These are phyloP conservation scores for Scaptomyza flava DNA, from an alignment of 2,888 invertebrate genomes.

Conservation along the genomic window DNA sequence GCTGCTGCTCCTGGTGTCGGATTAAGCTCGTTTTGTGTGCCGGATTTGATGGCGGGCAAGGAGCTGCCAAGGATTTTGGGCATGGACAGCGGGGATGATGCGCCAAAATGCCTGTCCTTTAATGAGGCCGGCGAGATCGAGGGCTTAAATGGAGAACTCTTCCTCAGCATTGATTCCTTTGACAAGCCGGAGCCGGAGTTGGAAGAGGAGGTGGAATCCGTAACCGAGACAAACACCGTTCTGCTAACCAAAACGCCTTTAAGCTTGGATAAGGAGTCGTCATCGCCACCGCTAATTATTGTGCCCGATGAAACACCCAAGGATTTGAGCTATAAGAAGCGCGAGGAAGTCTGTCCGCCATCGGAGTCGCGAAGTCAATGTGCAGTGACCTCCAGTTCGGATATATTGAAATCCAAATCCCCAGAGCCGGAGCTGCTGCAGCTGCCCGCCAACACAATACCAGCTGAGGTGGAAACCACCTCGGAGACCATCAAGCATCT, in stretches of 20 bases:
- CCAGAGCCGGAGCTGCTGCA: slow-evolving; percentile 85
- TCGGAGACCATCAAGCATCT: slow-evolving; percentile 86
- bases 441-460: slow-evolving; percentile 85
- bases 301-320: slow-evolving; percentile 86
- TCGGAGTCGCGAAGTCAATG: slow-evolving; percentile 83
- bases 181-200: slow-evolving; percentile 63
- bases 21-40: slow-evolving; percentile 62
- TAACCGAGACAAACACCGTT: slow-evolving; percentile 9
- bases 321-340: slow-evolving; percentile 87
- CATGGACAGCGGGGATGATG: slow-evolving; percentile 85
- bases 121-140: slow-evolving; percentile 84
- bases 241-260: slow-evolving; percentile 1
- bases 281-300: not conserved
- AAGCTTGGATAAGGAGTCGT: slow-evolving; percentile 49
- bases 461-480: slow-evolving; percentile 86
- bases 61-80: slow-evolving; percentile 88
- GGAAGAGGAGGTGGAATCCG: slow-evolving; percentile 7
- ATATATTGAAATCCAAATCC: slow-evolving; percentile 87
- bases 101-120: slow-evolving; percentile 83
- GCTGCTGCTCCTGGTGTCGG: slow-evolving; percentile 30
- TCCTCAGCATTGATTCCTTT: slow-evolving; percentile 75
- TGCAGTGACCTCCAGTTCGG: slow-evolving; percentile 89
- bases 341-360: slow-evolving; percentile 81
- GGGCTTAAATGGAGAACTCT: slow-evolving; percentile 82
- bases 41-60: slow-evolving; percentile 83